These are phyloP conservation scores for Lithosia quadra DNA, from an alignment of 2,888 invertebrate species.

Conservation along the genomic window DNA sequence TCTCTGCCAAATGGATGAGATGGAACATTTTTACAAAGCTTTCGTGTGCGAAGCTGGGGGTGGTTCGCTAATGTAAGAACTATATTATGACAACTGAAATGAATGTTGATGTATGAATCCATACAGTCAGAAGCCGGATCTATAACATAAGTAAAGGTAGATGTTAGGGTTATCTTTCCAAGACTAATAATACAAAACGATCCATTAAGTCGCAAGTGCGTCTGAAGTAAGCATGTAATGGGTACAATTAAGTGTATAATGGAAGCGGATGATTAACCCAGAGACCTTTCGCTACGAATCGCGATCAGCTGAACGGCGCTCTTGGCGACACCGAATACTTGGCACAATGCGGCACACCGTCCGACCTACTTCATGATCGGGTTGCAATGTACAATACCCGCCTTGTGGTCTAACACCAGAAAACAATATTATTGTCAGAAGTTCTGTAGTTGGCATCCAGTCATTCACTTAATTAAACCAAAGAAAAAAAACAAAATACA, in stretches of 20 bases:
- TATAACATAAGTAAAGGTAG: neutral
- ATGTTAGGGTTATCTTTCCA: neutral
- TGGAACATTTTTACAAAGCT: neutral
- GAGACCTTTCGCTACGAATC: slow-evolving; percentile 79
- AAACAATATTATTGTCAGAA: neutral
- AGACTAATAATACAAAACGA: slow-evolving; percentile 25
- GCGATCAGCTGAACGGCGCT: slow-evolving; percentile 74
- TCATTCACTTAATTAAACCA: too few relatives aligned
- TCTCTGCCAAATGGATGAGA: neutral
- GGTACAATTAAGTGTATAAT: slow-evolving; percentile 63
- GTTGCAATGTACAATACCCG: slow-evolving; percentile 35
- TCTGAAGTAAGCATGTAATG: slow-evolving; percentile 46
- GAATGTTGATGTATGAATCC: neutral
- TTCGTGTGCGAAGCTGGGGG: too few relatives aligned
- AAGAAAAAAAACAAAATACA: too few relatives aligned
- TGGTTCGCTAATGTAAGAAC: too few relatives aligned
- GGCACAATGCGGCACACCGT: slow-evolving; percentile 54
- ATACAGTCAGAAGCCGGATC: neutral
- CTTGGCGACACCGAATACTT: slow-evolving; percentile 62
- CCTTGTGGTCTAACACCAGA: slow-evolving; percentile 29
- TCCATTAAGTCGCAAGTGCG: slow-evolving; percentile 36
- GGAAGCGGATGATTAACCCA: slow-evolving; percentile 72
- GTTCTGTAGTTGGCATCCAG: too few relatives aligned
- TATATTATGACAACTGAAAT: too few relatives aligned
- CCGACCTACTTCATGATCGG: slow-evolving; percentile 59